phyloP scores from a whole-genome alignment of 2,797 vertebrate genomes.

The Eulemur rubriventer region DNA sequence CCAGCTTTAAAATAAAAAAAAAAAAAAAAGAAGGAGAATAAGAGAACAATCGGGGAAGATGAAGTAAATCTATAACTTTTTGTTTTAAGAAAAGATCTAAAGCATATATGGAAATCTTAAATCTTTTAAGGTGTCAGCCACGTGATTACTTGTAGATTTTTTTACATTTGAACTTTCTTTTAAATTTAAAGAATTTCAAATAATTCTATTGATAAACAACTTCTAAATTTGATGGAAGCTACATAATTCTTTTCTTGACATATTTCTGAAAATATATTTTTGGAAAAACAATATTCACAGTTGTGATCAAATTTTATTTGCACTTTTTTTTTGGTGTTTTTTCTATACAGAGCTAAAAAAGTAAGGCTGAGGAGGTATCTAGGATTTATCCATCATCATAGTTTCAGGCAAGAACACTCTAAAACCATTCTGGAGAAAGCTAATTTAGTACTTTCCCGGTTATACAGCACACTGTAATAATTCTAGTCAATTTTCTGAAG shows the following conservation, averaged over 20 bases:
- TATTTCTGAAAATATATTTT: slow-evolving; percentile 34
- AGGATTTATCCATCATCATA: neutral
- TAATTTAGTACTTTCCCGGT: neutral
- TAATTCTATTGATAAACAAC: neutral
- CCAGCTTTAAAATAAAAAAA: neutral
- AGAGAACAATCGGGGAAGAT: neutral
- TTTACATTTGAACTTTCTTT: neutral
- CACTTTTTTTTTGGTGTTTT: neutral
- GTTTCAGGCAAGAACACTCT: slow-evolving; percentile 7
- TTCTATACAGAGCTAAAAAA: neutral
- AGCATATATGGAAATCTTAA: neutral
- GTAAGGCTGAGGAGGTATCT: neutral
- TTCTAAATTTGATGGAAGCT: neutral
- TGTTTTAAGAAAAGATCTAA: neutral
- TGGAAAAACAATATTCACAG: neutral
- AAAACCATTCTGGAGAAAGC: neutral
- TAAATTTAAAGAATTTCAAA: neutral
- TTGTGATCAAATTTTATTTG: neutral
- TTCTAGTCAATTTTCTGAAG: neutral
- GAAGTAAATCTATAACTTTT: neutral
- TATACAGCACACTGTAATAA: neutral
- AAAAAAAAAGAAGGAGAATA: neutral
- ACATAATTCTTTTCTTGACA: neutral
- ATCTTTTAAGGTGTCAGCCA: neutral
- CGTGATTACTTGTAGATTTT: neutral